Evolutionary conservation across 2,888 invertebrate species (phyloP).

Genomic region (Disparrhopalites patrizii): DNA sequence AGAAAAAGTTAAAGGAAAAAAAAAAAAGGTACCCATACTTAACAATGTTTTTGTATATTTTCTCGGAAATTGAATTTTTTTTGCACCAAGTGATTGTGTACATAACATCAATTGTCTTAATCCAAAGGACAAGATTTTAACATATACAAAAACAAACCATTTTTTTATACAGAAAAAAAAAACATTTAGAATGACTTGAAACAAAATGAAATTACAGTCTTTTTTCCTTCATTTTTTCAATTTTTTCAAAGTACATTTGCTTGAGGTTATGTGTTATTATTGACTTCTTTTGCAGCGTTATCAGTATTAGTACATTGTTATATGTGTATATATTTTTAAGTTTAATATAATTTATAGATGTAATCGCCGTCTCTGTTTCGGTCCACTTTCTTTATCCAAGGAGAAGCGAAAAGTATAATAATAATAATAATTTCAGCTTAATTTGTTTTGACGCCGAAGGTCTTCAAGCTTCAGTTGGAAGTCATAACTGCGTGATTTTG

Average conservation of each 20-base stretch:
- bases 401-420: not conserved
- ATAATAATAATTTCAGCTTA: constrained; percentile 15
- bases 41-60: not conserved
- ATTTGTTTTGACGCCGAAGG: constrained; percentile 35
- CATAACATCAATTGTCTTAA: not conserved
- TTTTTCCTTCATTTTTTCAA: too few species aligned
- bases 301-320: too few species aligned
- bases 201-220: constrained; percentile 10
- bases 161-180: not conserved
- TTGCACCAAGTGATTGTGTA: not conserved
- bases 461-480: constrained; percentile 49
- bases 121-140: not conserved
- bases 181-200: not conserved
- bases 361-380: too few species aligned
- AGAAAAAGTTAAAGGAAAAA: too few species aligned
- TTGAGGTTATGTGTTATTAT: too few species aligned
- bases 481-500: constrained; percentile 48
- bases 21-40: too few species aligned
- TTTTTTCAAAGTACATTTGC: too few species aligned
- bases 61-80: not conserved
- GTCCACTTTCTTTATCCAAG: too few species aligned
- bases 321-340: too few species aligned
- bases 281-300: too few species aligned
- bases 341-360: constrained; percentile 2
- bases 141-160: not conserved